These are phyloP conservation scores for Drosophila santomea DNA, from an alignment of 1,140 invertebrate genomes.

Conservation along the genomic window DNA sequence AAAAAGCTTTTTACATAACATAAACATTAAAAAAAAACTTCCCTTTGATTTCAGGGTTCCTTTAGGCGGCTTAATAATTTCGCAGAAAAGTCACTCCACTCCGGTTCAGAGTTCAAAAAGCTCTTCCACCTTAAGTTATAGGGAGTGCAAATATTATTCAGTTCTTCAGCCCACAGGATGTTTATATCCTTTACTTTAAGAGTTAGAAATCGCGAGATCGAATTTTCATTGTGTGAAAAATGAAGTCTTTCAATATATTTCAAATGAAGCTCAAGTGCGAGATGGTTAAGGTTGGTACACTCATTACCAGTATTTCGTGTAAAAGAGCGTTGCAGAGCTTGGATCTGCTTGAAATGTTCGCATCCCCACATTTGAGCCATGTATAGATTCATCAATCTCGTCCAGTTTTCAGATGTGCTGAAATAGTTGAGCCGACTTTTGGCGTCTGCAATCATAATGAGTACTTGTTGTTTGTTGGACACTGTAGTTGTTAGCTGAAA, in stretches of 20 bases:
- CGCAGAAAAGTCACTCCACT: background rate
- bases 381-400: background rate
- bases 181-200: conserved; percentile 4
- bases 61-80: background rate
- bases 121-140: conserved; percentile 2
- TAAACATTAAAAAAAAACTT: too few species aligned
- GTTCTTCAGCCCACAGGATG: conserved; percentile 2
- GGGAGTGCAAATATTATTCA: background rate
- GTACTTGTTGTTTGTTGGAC: background rate
- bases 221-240: background rate
- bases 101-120: background rate
- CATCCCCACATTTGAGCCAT: conserved; percentile 10
- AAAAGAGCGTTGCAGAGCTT: background rate
- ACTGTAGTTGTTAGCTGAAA: background rate
- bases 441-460: conserved; percentile 1
- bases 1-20: too few species aligned
- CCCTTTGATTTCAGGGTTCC: background rate
- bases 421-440: background rate
- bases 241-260: background rate
- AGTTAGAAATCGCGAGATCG: conserved; percentile 3
- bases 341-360: background rate
- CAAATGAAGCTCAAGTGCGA: conserved; percentile 1
- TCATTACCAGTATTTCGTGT: background rate
- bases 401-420: background rate
- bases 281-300: background rate